Conservation (phyloP, 2,113 vertebrate genomes). For the Chionomys nivalis region DNA sequence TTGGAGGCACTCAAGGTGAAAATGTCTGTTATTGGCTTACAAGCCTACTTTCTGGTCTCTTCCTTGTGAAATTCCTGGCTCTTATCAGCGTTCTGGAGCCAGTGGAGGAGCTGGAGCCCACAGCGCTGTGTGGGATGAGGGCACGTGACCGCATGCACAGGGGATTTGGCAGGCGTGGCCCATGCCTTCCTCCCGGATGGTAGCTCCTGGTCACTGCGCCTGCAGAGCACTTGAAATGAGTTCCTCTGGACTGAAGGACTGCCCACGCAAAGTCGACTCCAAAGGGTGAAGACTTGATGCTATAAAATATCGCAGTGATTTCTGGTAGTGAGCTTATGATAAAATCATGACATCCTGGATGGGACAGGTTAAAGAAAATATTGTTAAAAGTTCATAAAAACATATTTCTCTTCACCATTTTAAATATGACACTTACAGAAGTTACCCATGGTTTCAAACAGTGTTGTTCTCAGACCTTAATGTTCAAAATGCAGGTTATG, state of each 20-base stretch:
- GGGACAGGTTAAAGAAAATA: background rate
- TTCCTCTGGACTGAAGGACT: background rate
- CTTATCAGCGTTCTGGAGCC: background rate
- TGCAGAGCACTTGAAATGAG: background rate
- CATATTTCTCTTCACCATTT: slow-evolving; percentile 11
- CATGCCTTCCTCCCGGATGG: background rate
- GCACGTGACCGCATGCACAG: rapidly evolving
- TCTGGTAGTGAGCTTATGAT: background rate
- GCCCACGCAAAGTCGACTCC: background rate
- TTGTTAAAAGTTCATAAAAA: slow-evolving; percentile 29
- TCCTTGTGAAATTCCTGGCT: background rate
- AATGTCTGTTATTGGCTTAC: background rate
- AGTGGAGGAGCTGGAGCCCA: background rate
- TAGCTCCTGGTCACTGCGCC: background rate
- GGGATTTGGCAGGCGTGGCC: too few species aligned
- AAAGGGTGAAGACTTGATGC: background rate
- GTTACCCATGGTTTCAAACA: background rate
- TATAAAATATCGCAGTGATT: background rate
- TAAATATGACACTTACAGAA: background rate
- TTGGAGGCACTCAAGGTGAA: slow-evolving; percentile 3
- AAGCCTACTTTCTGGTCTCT: slow-evolving; percentile 7
- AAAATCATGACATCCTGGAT: slow-evolving; percentile 24
- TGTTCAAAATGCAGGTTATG: slow-evolving; percentile 10
- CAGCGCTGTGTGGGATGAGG: background rate
- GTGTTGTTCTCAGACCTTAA: background rate